Conservation (phyloP, 2,888 invertebrate species). For the Coleophora flavipennella region DNA sequence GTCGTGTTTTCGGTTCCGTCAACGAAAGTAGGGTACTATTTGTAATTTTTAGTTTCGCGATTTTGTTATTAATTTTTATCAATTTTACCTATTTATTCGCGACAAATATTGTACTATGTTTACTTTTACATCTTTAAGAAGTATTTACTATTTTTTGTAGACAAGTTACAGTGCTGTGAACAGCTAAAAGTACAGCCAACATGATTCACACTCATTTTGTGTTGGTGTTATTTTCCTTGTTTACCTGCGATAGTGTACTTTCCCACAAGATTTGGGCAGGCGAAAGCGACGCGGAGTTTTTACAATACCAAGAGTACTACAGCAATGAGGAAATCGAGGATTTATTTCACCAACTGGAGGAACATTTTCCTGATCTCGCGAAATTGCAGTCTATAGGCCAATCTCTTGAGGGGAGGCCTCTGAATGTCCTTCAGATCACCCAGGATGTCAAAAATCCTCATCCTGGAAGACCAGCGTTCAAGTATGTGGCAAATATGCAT, state of each 20-base stretch:
- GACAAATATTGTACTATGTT: constrained; percentile 27
- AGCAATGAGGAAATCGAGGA: constrained; percentile 73
- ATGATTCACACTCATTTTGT: constrained; percentile 40
- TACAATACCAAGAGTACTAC: constrained; percentile 73
- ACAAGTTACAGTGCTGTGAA: constrained; percentile 13
- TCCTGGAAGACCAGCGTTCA: constrained; percentile 88
- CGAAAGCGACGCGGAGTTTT: constrained; percentile 67
- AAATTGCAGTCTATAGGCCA: constrained; percentile 85
- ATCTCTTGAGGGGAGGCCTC: constrained; percentile 84
- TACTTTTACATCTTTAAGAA: constrained; percentile 21
- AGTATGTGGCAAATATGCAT: constrained; percentile 97
- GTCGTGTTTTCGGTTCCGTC: too few relatives aligned
- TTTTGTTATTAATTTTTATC: constrained; percentile 1
- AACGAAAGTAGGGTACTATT: too few relatives aligned
- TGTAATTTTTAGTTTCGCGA: not conserved
- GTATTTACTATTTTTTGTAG: constrained; percentile 25
- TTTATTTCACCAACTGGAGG: constrained; percentile 31
- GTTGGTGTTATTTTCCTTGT: constrained; percentile 43
- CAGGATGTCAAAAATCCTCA: constrained; percentile 73
- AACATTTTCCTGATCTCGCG: constrained; percentile 76
- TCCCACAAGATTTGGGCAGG: constrained; percentile 34
- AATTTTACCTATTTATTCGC: constrained; percentile 10
- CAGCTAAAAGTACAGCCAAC: constrained; percentile 18
- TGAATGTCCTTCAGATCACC: constrained; percentile 87
- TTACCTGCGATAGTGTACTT: constrained; percentile 37